phyloP scores from a whole-genome alignment of 2,797 vertebrate species.

The Neostethus bicornis region DNA sequence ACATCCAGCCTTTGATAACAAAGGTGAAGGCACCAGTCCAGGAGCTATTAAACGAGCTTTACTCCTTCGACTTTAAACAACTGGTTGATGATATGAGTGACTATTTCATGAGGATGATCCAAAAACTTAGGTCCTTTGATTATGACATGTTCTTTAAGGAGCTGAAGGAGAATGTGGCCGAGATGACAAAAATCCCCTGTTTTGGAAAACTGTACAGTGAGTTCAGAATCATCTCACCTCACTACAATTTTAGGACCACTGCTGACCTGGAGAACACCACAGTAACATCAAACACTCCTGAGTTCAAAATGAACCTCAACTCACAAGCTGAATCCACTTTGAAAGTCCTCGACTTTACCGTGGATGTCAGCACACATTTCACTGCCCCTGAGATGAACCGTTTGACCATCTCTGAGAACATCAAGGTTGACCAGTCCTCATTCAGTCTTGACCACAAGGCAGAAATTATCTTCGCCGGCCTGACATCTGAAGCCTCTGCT shows the following conservation, averaged over 20 bases:
- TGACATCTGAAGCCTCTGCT: constrained; percentile 76
- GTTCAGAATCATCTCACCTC: constrained; percentile 84
- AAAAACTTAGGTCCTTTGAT: constrained; percentile 84
- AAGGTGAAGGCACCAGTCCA: constrained; percentile 74
- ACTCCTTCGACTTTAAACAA: constrained; percentile 82
- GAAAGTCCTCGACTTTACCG: constrained; percentile 79
- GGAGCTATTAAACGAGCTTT: constrained; percentile 77
- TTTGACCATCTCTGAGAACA: constrained; percentile 81
- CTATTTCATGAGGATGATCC: constrained; percentile 77
- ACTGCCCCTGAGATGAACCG: constrained; percentile 75
- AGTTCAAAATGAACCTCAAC: constrained; percentile 82
- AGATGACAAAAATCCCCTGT: constrained; percentile 82
- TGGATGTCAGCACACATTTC: constrained; percentile 82
- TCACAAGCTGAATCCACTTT: constrained; percentile 83
- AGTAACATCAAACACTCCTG: constrained; percentile 70
- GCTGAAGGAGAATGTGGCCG: constrained; percentile 80
- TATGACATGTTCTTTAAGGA: constrained; percentile 84
- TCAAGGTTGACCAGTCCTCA: constrained; percentile 81
- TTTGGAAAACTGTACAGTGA: constrained; percentile 88
- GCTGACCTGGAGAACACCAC: constrained; percentile 86
- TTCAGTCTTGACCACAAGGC: constrained; percentile 83
- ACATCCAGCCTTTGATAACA: constrained; percentile 78
- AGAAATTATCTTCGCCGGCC: constrained; percentile 71
- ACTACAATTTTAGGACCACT: constrained; percentile 82
- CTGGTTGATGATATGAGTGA: constrained; percentile 81